Base-by-base conservation (phyloP, 2,888 invertebrate genomes). In the Yponomeuta malinellus region DNA sequence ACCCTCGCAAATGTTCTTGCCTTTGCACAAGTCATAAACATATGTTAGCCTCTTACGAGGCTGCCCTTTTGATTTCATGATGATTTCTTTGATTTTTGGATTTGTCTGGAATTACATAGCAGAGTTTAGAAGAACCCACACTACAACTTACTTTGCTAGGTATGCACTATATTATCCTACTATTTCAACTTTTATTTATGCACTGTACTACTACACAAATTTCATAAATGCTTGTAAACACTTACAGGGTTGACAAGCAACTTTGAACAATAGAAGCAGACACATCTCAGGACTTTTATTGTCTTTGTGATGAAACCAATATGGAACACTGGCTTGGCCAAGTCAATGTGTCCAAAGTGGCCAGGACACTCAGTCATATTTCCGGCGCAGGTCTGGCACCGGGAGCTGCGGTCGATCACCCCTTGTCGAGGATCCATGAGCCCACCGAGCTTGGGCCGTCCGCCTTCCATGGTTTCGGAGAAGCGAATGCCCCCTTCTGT, bases 391-490 rank as follows among this genome's bases (percentile, higher is more conserved):
- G 98, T 99, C 86, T 98, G 98, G 82, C 98, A 98, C 73, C 98
- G 93, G 3, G 98, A 97, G 79, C 95, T 96, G 77, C 99, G 94
- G 86, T 99, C 99, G 66, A 99, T 97, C 72, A 98, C 98, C 78
- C 99, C 99, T 92, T 99, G 99, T 71, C 99, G 93, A 0, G 99
- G 99, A 88, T 99, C 99, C 99, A 99, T 99, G 75, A 99, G 95
- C 48, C 99, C 99, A 0, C 99, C 98, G 73, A 99, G 89, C 86
- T 99, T 99, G 0, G 99, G 99, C 68, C 99, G 95, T 33, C 99
- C 99, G 70, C 98, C 98, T 93, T 99, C 99, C 96, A 98, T 98
- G 0, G 99, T 98, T 92, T 99, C 99, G 2, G 99, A 96, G 86
- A 97, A 99, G 83, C 96, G 96, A 77, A 99, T 98, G 74, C 99